Conservation (phyloP, 2,888 invertebrate species). For the Dromius quadrimaculatus region DNA sequence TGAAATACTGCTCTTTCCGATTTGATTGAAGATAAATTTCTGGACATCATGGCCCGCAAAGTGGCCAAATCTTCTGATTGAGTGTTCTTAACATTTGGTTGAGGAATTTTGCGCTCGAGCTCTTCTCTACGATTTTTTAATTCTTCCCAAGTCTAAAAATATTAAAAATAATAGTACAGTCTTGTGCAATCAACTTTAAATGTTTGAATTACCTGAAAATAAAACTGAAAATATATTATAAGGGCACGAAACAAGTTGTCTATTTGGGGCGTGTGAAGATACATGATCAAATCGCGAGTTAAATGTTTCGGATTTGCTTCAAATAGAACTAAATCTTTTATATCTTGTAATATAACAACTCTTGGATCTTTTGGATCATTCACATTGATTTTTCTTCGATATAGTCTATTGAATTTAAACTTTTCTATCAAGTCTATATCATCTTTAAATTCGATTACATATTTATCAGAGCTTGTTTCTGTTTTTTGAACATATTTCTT, state of each 20-base stretch:
- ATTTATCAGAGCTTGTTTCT: conserved; percentile 60
- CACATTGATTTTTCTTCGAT: conserved; percentile 70
- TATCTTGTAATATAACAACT: conserved; percentile 72
- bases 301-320: conserved; percentile 69
- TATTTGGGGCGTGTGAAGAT: conserved; percentile 71
- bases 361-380: conserved; percentile 70
- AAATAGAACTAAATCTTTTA: conserved; percentile 73
- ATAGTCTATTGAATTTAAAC: conserved; percentile 71
- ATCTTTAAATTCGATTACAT: conserved; percentile 69
- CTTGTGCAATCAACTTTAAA: background rate
- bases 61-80: conserved; percentile 71
- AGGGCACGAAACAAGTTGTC: conserved; percentile 75
- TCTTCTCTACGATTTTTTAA: conserved; percentile 69
- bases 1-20: too few relatives aligned
- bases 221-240: conserved; percentile 74
- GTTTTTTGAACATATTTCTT: conserved; percentile 24
- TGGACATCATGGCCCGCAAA: conserved; percentile 70
- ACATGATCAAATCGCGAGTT: conserved; percentile 71
- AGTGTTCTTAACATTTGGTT: conserved; percentile 69
- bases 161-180: conserved; percentile 57
- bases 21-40: too few relatives aligned
- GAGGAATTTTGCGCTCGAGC: conserved; percentile 69
- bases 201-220: conserved; percentile 68
- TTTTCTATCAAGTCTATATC: conserved; percentile 70
- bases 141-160: conserved; percentile 69